phyloP scores from a whole-genome alignment of 2,113 vertebrate genomes.

The Perccottus glenii region DNA sequence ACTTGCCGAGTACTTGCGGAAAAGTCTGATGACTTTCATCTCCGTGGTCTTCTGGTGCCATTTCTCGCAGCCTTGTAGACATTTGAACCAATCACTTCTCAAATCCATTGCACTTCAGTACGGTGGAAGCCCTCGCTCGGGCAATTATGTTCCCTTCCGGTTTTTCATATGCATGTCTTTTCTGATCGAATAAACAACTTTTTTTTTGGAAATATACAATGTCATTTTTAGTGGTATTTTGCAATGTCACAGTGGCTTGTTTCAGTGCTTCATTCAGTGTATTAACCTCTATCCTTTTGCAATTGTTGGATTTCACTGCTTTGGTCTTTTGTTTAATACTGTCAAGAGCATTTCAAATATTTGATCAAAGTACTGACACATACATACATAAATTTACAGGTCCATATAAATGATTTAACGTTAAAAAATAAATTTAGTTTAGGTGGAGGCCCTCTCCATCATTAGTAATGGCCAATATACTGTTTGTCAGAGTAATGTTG shows the following conservation, averaged over 20 bases:
- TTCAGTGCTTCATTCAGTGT: slow-evolving; percentile 79
- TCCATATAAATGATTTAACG: slow-evolving; percentile 25
- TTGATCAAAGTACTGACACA: neutral
- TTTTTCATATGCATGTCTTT: slow-evolving; percentile 66
- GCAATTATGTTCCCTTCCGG: slow-evolving; percentile 58
- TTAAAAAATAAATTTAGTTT: slow-evolving; percentile 64
- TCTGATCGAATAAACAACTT: slow-evolving; percentile 59
- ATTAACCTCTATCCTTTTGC: slow-evolving; percentile 77
- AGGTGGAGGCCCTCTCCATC: slow-evolving; percentile 23
- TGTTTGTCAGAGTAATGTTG: too few species aligned
- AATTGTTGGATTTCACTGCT: slow-evolving; percentile 71
- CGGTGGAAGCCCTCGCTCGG: too few species aligned
- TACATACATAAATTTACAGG: neutral
- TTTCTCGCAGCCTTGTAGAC: too few species aligned
- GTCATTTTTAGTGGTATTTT: slow-evolving; percentile 76
- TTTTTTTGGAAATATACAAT: slow-evolving; percentile 59
- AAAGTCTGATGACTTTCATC: too few species aligned
- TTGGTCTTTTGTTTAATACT: too few species aligned
- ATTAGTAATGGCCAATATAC: slow-evolving; percentile 14
- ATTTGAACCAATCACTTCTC: too few species aligned
- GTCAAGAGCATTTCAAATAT: neutral
- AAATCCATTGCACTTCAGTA: too few species aligned
- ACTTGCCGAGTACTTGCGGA: too few species aligned
- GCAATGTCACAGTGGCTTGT: slow-evolving; percentile 79
- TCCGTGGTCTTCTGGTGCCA: too few species aligned